phyloP scores from a whole-genome alignment of 2,797 vertebrate genomes.

The Tiaroga cobitis region DNA sequence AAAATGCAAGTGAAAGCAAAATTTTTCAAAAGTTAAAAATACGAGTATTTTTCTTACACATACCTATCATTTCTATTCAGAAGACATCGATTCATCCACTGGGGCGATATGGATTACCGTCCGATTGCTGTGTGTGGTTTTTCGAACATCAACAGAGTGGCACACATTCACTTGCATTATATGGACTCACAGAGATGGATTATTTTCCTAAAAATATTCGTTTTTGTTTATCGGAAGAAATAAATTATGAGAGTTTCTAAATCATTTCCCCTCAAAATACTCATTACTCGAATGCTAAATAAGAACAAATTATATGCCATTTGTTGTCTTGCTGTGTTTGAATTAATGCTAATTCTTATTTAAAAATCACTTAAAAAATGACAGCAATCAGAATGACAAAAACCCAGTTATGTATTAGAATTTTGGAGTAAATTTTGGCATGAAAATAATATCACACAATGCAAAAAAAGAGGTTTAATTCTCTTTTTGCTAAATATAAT shows the following conservation, averaged over 20 bases:
- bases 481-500: not conserved
- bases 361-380: not conserved
- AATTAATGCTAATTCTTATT: not conserved
- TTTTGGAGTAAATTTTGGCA: not conserved
- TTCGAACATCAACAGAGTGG: too few relatives aligned
- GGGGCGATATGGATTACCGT: too few relatives aligned
- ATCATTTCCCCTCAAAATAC: not conserved
- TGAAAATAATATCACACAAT: not conserved
- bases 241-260: not conserved
- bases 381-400: not conserved
- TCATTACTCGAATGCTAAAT: too few relatives aligned
- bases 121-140: too few relatives aligned
- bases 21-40: too few relatives aligned
- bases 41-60: not conserved
- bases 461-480: not conserved
- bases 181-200: not conserved
- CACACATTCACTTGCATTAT: not conserved
- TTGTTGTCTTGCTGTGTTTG: not conserved
- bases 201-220: not conserved
- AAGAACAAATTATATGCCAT: too few relatives aligned
- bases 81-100: not conserved
- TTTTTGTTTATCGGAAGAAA: not conserved
- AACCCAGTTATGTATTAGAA: not conserved
- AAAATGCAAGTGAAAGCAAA: not conserved
- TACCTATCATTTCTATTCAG: not conserved